Base-by-base conservation (phyloP, 2,797 vertebrate species). In the Phoeniculus purpureus region DNA sequence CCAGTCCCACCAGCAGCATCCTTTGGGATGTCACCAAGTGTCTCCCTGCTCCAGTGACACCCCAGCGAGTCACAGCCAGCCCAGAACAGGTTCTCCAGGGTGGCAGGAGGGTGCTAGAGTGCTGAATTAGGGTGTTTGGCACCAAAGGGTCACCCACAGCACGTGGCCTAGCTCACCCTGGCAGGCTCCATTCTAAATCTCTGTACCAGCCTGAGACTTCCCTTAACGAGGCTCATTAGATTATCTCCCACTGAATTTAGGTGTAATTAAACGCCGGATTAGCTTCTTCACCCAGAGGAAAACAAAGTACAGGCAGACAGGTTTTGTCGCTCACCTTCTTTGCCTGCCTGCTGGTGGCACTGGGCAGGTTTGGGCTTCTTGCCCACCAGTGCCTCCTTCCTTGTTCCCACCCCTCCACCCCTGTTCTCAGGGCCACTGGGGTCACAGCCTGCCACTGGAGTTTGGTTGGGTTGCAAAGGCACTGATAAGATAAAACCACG, bases 201-300 rank as follows among this genome's bases (percentile, higher is more conserved):
- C 82, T 0, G 72, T 82, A 82, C 77, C 91, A 93, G 70, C 9
- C 27, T 5, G 47, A 48, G 81, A 23, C 87, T 68, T 88, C 56
- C 74, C 65, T 77, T 95, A 94, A 92, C 54, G 85, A 93, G 83
- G 71, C 90, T 45, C 68, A 86, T 80, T 81, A 64, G 85, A 91
- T 95, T 92, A 93, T 66, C 81, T 80, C 22, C 51, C 8, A 15
- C 82, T 88, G 94, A 71, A 92, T 91, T 88, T 77, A 90, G 92
- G 93, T 81, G 89, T 83, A 90, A 94, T 91, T 95, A 95, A 94
- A 80, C 89, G 78, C 9, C 5, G 83, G 87, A 96, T 95, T 95
- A 95, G 62, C 85, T 85, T 45, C 87, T 91, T 89, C 81, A 50
- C 66, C 73, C 62, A 12, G 64, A 22, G 76, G 75, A 90, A 81